Base-by-base conservation (phyloP, 2,888 invertebrate genomes). In the Latrodectus elegans region DNA sequence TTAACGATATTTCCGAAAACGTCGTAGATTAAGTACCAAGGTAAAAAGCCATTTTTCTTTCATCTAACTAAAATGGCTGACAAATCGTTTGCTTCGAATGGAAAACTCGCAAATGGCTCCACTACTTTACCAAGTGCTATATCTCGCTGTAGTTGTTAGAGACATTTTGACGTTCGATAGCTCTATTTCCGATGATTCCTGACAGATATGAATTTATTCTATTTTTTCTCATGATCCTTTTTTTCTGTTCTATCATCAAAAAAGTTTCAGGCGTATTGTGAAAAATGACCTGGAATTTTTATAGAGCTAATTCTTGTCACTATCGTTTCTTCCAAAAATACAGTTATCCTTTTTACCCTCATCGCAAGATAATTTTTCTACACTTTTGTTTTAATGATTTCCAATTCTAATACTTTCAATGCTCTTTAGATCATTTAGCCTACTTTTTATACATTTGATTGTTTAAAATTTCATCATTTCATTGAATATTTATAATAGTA, bases 191-290 rank as follows among this genome's bases (percentile, higher is more conserved):
- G 75, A 82, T 82, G 82, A 75, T 70, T 82, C 74, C 49, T 82
- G 82, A 82, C 82, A 82, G 74, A 82, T 82, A 82, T 82, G 75
- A 82, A 82, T 82, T 82, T 75, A 82, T 82, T 75, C 82, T 49
- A n/a, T 55, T 55, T 82, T 68, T 15, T 70, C 68, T 60, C 82
- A 60, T 38, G 67, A 26, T 70, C 74, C 70, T 55, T 82, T 82
- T 55, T 74, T 82, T 75, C 68, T 68, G 51, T 53, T 8, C n/a
- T 26, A 9, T 38, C 15, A 79, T 49, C 60, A 65, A 70, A 55
- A 82, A 73, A 81, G 64, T 71, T 81, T 55, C 67, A 75, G 55
- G 55, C 60, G 68, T 55, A 60, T 15, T 12, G 26, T 82, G 82
- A 82, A 68, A 82, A 82, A 82, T 75, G 82, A 68, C 52, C 65